Conservation (phyloP, 2,113 vertebrate genomes). For the Dipodomys ordii region DNA sequence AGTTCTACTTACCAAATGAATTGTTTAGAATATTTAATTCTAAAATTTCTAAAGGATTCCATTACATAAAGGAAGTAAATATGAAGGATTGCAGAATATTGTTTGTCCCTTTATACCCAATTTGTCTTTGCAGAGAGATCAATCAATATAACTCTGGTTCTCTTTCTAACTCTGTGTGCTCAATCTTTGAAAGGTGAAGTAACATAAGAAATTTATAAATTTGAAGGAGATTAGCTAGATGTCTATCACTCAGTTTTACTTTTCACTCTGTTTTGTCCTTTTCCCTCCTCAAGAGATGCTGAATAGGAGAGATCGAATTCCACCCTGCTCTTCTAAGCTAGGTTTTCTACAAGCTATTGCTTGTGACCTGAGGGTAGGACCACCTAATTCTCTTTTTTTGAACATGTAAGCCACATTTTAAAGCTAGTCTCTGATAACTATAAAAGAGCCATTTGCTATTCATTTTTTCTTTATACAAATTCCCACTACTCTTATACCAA, state of each 20-base stretch:
- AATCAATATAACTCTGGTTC: not conserved
- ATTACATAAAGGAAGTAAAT: not conserved
- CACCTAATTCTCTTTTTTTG: not conserved
- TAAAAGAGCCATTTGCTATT: not conserved
- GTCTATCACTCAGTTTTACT: not conserved
- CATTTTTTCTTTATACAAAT: not conserved
- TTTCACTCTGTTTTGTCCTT: not conserved
- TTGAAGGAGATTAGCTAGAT: not conserved
- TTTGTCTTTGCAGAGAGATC: not conserved
- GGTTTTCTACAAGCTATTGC: fast-evolving
- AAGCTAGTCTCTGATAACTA: not conserved
- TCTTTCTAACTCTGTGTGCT: not conserved
- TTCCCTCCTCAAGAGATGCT: not conserved
- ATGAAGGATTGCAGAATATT: not conserved
- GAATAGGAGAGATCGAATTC: not conserved
- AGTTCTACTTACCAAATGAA: not conserved
- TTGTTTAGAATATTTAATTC: not conserved
- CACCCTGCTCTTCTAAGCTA: not conserved
- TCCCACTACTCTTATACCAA: not conserved
- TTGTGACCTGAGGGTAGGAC: not conserved
- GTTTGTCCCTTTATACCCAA: not conserved
- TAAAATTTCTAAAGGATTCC: too few species aligned
- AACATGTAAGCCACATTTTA: not conserved
- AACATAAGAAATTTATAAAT: not conserved
- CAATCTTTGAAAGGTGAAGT: not conserved